These are phyloP conservation scores for Euschistus heros DNA, from an alignment of 1,140 invertebrate genomes.

Conservation along the genomic window DNA sequence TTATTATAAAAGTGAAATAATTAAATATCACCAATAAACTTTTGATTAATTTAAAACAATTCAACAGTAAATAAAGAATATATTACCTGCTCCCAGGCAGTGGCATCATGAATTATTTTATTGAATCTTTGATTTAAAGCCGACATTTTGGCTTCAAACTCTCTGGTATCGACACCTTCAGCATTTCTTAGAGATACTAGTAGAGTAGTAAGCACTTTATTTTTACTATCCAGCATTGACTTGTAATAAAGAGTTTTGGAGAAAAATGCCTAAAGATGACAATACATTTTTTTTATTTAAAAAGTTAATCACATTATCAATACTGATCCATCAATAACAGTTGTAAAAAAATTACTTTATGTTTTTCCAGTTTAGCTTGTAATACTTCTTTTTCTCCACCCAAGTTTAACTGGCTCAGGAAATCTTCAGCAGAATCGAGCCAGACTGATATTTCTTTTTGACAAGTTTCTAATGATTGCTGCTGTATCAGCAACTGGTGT, in stretches of 20 bases:
- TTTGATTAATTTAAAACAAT: neutral
- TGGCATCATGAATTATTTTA: slow-evolving; percentile 56
- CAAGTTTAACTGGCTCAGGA: slow-evolving; percentile 51
- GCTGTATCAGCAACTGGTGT: slow-evolving; percentile 75
- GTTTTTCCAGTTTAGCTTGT: slow-evolving; percentile 62
- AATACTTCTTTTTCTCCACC: slow-evolving; percentile 60
- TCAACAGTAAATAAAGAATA: neutral
- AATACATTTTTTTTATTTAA: slow-evolving; percentile 7
- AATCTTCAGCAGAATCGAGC: slow-evolving; percentile 69
- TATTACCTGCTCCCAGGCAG: slow-evolving; percentile 59
- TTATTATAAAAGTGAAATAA: slow-evolving; percentile 16
- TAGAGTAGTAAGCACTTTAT: slow-evolving; percentile 86
- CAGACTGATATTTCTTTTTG: slow-evolving; percentile 73
- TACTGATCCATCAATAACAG: neutral
- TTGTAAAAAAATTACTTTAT: slow-evolving; percentile 45
- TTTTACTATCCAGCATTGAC: slow-evolving; percentile 88
- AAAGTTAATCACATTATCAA: neutral
- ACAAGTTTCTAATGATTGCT: slow-evolving; percentile 78
- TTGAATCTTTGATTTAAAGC: slow-evolving; percentile 74
- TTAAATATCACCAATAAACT: neutral
- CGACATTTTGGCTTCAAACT: slow-evolving; percentile 45
- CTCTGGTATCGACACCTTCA: slow-evolving; percentile 55
- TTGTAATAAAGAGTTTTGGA: slow-evolving; percentile 79
- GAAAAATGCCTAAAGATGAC: slow-evolving; percentile 55
- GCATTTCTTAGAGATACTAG: slow-evolving; percentile 59